Evolutionary conservation across 2,888 invertebrate genomes (phyloP).

Genomic region (Rhaphigaster nebulosa): DNA sequence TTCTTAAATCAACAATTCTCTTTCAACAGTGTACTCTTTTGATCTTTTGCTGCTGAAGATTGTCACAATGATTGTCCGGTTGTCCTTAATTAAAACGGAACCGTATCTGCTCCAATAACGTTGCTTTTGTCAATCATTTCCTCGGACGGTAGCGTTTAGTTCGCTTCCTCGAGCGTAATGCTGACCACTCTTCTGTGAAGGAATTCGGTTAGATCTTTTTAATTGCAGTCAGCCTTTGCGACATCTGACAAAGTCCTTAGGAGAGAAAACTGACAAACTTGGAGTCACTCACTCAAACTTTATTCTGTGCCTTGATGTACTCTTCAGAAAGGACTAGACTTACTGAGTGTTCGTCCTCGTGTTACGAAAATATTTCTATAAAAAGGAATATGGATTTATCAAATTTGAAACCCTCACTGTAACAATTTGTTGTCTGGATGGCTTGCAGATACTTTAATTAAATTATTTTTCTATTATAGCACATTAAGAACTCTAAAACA

Average conservation of each 20-base stretch:
- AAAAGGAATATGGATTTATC: too few relatives aligned
- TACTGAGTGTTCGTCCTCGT: too few relatives aligned
- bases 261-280: not conserved
- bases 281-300: not conserved
- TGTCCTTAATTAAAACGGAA: conserved; percentile 1
- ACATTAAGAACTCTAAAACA: too few relatives aligned
- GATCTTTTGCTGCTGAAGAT: not conserved
- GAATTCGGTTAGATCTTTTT: not conserved
- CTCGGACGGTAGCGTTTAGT: not conserved
- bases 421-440: too few relatives aligned
- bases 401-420: too few relatives aligned
- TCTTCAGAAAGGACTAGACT: too few relatives aligned
- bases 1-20: too few relatives aligned
- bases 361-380: too few relatives aligned
- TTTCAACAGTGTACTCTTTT: too few relatives aligned
- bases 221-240: not conserved
- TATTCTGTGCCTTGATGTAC: too few relatives aligned
- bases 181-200: conserved; percentile 5
- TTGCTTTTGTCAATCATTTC: conserved; percentile 34
- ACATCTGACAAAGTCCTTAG: not conserved
- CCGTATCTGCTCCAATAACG: conserved; percentile 6
- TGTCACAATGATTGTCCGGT: not conserved
- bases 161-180: not conserved
- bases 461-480: too few relatives aligned
- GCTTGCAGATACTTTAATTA: too few relatives aligned